Conservation (phyloP, 92 coral and sea anemone species). For the Plumapathes pennacea region DNA sequence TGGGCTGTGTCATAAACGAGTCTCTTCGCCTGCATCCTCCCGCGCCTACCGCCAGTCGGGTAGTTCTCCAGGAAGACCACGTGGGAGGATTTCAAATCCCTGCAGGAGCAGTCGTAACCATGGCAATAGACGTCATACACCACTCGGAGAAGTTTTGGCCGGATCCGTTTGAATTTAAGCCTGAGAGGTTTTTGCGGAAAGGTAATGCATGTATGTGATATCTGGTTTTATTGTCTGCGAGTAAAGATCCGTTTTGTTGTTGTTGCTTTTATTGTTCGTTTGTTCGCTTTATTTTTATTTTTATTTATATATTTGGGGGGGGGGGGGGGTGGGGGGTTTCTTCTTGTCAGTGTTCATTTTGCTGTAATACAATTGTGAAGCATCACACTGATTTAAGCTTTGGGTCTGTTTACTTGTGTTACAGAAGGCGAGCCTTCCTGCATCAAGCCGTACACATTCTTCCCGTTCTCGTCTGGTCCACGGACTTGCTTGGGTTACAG, state of each 20-base stretch:
- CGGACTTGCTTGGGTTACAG: slow-evolving; percentile 67
- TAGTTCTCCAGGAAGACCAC: slow-evolving; percentile 27
- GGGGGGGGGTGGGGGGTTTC: background rate
- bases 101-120: slow-evolving; percentile 33
- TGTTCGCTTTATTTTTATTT: background rate
- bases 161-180: slow-evolving; percentile 61
- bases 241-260: too few relatives aligned
- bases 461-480: slow-evolving; percentile 68
- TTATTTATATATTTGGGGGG: background rate
- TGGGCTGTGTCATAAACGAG: slow-evolving; percentile 65
- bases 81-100: slow-evolving; percentile 63
- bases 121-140: slow-evolving; percentile 49
- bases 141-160: slow-evolving; percentile 55
- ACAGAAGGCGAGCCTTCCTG: slow-evolving; percentile 29
- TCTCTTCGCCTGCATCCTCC: slow-evolving; percentile 63
- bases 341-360: too few relatives aligned
- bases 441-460: slow-evolving; percentile 34
- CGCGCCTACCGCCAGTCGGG: slow-evolving; percentile 16
- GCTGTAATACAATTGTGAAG: too few relatives aligned
- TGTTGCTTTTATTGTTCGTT: background rate
- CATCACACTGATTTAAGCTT: too few relatives aligned
- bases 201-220: too few relatives aligned
- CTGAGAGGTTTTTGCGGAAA: slow-evolving; percentile 50
- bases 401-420: background rate
- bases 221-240: too few relatives aligned